Percentiles rank a stretch among this genome's conserved stretches.
Evolutionary conservation across 2,888 invertebrate species (phyloP).

Genomic region (Kuschelorhynchus macadamiae): DNA sequence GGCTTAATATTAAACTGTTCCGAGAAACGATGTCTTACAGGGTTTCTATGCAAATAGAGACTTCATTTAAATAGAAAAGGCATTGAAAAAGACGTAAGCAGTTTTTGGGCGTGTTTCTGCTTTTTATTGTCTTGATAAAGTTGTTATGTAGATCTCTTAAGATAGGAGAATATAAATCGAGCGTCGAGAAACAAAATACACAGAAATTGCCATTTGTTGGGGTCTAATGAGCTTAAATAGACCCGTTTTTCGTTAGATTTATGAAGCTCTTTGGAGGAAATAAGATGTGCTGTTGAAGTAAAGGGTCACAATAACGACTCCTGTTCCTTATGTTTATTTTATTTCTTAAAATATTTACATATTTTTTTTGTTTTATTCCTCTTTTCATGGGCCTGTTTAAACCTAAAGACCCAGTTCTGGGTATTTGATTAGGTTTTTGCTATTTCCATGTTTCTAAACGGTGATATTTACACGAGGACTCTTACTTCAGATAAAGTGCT

Average conservation of each 20-base stretch:
- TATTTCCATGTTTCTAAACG: too few species aligned
- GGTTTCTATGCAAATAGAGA: constrained; percentile 36
- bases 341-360: too few species aligned
- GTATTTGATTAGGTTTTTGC: too few species aligned
- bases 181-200: constrained; percentile 15
- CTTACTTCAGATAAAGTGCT: too few species aligned
- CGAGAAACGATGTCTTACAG: constrained; percentile 23
- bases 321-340: too few species aligned
- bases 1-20: constrained; percentile 29
- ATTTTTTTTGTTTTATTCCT: too few species aligned
- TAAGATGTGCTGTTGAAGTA: too few species aligned
- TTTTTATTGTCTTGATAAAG: constrained; percentile 46
- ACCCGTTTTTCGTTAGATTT: constrained; percentile 14
- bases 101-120: constrained; percentile 37
- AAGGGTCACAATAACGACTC: too few species aligned
- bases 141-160: constrained; percentile 44
- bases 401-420: too few species aligned
- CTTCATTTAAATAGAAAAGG: constrained; percentile 41
- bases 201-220: constrained; percentile 21
- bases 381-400: too few species aligned
- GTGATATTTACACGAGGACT: too few species aligned
- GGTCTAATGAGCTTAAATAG: constrained; percentile 18
- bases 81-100: constrained; percentile 40
- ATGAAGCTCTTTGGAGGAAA: not conserved
- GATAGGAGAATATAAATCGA: constrained; percentile 31